phyloP scores from a whole-genome alignment of 1,140 invertebrate genomes.

The Ericerus pela region DNA sequence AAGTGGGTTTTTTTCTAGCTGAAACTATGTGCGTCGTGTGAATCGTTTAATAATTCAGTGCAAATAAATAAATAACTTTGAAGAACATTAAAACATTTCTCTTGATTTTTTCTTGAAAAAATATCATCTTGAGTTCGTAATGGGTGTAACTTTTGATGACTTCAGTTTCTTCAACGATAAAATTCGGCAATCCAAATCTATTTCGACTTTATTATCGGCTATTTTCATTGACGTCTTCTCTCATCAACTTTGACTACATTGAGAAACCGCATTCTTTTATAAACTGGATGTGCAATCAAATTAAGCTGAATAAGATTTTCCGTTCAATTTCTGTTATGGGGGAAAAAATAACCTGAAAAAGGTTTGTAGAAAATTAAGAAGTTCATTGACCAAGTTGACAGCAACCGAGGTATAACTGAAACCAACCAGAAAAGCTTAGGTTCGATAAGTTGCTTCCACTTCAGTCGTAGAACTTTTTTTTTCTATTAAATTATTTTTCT shows the following conservation, averaged over 20 bases:
- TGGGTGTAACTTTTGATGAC: conserved; percentile 29
- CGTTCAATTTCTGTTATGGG: too few relatives aligned
- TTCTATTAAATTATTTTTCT: conserved; percentile 37
- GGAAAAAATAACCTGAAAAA: too few relatives aligned
- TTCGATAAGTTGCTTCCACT: conserved; percentile 33
- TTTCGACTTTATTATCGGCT: conserved; percentile 32
- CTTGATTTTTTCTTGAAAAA: background rate
- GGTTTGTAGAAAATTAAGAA: too few relatives aligned
- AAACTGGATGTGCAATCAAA: conserved; percentile 36
- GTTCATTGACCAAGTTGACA: too few relatives aligned
- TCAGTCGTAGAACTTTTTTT: conserved; percentile 30
- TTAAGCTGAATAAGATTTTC: conserved; percentile 34
- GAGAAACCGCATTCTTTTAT: conserved; percentile 39
- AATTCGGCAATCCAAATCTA: conserved; percentile 35
- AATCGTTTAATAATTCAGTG: conserved; percentile 34
- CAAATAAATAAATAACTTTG: conserved; percentile 30
- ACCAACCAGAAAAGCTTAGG: conserved; percentile 32
- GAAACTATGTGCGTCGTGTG: conserved; percentile 23
- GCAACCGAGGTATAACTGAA: too few relatives aligned
- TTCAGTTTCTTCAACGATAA: conserved; percentile 33
- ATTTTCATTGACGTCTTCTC: conserved; percentile 30
- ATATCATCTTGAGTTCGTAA: background rate
- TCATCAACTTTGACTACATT: conserved; percentile 34
- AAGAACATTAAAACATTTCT: background rate
- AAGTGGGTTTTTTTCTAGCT: background rate